Evolutionary conservation across 2,113 vertebrate species (phyloP).

Genomic region (Phalacrocorax brasilianus): DNA sequence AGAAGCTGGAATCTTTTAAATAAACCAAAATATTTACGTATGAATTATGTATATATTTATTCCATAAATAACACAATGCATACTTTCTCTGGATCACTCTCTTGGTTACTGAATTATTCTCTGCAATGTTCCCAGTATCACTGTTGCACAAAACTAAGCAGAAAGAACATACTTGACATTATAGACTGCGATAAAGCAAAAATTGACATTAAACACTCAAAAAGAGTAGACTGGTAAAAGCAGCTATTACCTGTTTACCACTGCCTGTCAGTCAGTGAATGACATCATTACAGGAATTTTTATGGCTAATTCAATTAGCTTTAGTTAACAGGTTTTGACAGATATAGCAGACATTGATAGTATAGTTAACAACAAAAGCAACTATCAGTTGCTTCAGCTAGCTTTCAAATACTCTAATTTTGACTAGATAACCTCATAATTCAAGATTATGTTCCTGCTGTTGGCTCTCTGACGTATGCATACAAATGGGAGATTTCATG

Average conservation of each 20-base stretch:
- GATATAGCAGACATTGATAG: not conserved
- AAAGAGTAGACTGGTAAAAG: not conserved
- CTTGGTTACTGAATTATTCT: conserved; percentile 33
- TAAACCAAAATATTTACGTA: conserved; percentile 18
- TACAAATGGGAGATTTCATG: not conserved
- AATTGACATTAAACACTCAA: not conserved
- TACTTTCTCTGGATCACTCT: conserved; percentile 3
- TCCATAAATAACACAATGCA: conserved; percentile 52
- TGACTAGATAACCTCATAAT: not conserved
- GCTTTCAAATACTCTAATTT: not conserved
- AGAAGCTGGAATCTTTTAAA: not conserved
- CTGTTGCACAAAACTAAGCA: not conserved
- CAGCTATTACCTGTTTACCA: not conserved
- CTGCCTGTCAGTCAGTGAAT: not conserved
- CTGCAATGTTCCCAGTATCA: conserved; percentile 9
- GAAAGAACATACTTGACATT: conserved; percentile 30
- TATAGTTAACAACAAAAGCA: not conserved
- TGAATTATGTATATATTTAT: not conserved
- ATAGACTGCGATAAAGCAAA: not conserved
- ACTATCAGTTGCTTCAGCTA: not conserved
- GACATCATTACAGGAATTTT: not conserved
- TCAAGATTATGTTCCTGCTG: not conserved
- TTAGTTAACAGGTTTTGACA: not conserved
- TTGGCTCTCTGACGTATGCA: not conserved
- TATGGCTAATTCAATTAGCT: not conserved